phyloP scores from a whole-genome alignment of 1,140 invertebrate species.

The Trypoxylus dichotomus region DNA sequence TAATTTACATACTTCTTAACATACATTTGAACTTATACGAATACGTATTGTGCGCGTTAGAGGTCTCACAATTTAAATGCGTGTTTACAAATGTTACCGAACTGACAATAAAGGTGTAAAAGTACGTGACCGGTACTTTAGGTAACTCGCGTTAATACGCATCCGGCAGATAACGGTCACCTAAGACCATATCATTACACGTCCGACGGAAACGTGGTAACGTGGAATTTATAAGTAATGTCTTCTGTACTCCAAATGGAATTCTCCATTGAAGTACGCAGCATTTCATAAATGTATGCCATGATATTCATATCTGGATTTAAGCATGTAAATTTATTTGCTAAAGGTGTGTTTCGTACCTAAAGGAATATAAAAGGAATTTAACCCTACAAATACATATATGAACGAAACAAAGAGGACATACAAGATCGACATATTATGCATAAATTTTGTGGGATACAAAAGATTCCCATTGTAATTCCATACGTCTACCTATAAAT shows the following conservation, averaged over 20 bases:
- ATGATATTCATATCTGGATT: not conserved
- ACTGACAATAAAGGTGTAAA: not conserved
- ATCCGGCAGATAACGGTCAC: constrained; percentile 8
- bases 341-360: not conserved
- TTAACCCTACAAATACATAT: not conserved
- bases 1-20: no score
- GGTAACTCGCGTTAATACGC: constrained; percentile 5
- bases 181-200: not conserved
- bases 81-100: not conserved
- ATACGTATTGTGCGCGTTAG: not conserved
- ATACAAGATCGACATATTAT: not conserved
- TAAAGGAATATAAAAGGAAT: not conserved
- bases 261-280: not conserved
- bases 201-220: not conserved
- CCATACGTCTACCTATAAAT: not conserved
- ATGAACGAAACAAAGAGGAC: not conserved
- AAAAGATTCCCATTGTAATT: not conserved
- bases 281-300: not conserved
- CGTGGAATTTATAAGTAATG: constrained; percentile 2
- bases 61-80: no score
- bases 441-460: not conserved
- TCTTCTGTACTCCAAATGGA: not conserved
- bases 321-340: not conserved
- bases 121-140: not conserved
- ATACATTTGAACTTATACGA: not conserved